Conservation (phyloP, 2,888 invertebrate species). For the Ectropis crepuscularia region DNA sequence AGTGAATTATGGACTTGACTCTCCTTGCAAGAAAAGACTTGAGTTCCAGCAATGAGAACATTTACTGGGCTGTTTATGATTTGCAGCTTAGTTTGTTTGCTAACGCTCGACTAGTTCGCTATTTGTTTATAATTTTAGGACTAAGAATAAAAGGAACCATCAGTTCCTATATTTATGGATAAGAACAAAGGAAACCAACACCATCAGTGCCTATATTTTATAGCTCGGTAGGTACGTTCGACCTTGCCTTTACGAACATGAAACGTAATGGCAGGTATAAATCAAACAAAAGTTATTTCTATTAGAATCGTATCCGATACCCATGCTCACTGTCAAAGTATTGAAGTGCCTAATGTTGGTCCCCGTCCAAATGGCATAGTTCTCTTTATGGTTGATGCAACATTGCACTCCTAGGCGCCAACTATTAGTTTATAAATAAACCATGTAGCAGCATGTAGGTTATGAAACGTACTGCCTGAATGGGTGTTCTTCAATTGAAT, state of each 20-base stretch:
- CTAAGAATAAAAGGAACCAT: no score
- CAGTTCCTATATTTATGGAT: no score
- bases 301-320: constrained; percentile 22
- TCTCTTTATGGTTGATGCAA: constrained; percentile 51
- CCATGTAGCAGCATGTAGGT: constrained; percentile 3
- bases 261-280: constrained; percentile 13
- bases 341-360: constrained; percentile 51
- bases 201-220: constrained; percentile 1
- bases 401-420: constrained; percentile 52
- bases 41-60: no score
- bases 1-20: no score
- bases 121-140: no score
- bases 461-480: background rate
- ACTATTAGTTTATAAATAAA: constrained; percentile 52
- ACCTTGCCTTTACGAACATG: constrained; percentile 9
- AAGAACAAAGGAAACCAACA: no score
- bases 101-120: no score
- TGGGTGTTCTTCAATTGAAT: no score
- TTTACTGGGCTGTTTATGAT: no score
- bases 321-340: constrained; percentile 16
- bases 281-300: constrained; percentile 8
- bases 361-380: constrained; percentile 60
- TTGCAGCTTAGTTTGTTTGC: no score
- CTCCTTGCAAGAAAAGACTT: no score
- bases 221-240: background rate